Percentiles rank a stretch among this genome's conserved stretches.
Conservation (phyloP, 2,888 invertebrate species). For the Limnephilus lunatus region DNA sequence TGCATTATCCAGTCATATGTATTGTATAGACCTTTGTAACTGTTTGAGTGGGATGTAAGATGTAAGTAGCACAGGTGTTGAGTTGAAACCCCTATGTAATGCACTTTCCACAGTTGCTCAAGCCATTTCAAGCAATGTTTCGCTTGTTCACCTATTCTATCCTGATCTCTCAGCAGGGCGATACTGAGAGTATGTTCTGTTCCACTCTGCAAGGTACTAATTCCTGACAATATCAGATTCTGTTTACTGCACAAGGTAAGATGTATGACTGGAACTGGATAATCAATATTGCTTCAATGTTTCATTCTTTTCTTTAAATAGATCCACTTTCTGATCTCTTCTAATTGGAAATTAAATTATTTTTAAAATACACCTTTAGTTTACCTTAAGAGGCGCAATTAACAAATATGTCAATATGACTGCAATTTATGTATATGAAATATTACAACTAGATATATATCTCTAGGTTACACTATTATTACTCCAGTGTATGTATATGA, state of each 20-base stretch:
- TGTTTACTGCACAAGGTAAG: not conserved
- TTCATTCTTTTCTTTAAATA: not conserved
- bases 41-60: too few relatives aligned
- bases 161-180: not conserved
- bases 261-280: slow-evolving; percentile 2
- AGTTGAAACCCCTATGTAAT: too few relatives aligned
- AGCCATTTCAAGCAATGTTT: not conserved
- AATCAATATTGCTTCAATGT: not conserved
- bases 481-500: too few relatives aligned
- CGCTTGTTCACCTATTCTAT: too few relatives aligned
- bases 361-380: not conserved
- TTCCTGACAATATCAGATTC: not conserved
- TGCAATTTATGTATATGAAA: too few relatives aligned
- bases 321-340: not conserved
- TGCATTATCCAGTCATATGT: too few relatives aligned
- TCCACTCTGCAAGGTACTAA: too few relatives aligned
- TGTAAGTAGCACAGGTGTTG: too few relatives aligned
- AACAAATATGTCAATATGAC: not conserved
- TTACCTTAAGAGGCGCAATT: not conserved
- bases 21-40: too few relatives aligned
- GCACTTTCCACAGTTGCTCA: not conserved
- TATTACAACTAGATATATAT: too few relatives aligned
- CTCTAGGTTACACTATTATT: too few relatives aligned
- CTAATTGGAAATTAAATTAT: not conserved
- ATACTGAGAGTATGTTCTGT: not conserved